Conservation (phyloP, 2,797 vertebrate genomes). For the Melanotaenia boesemani region DNA sequence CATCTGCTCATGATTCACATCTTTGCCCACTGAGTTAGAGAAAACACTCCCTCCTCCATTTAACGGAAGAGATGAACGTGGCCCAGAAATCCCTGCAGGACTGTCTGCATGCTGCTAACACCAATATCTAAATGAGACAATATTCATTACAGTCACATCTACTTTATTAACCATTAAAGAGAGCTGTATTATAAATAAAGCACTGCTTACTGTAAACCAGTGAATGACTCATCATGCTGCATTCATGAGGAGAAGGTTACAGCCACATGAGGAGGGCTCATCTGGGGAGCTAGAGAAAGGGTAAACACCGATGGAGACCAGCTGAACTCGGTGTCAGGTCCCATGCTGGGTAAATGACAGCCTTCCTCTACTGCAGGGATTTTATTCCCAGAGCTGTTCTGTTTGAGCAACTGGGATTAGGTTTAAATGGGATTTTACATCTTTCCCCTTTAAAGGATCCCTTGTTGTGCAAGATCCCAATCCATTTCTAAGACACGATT, state of each 20-base stretch:
- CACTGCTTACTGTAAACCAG: background rate
- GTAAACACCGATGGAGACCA: slow-evolving; percentile 69
- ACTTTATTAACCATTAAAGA: slow-evolving; percentile 13
- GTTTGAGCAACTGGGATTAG: slow-evolving; percentile 64
- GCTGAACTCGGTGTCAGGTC: slow-evolving; percentile 69
- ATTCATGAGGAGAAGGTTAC: slow-evolving; percentile 3
- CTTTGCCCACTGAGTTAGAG: slow-evolving; percentile 39
- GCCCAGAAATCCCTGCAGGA: slow-evolving; percentile 39
- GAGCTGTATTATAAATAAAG: background rate
- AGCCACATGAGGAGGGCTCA: slow-evolving; percentile 61
- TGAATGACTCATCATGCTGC: background rate
- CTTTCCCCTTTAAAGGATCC: slow-evolving; percentile 41
- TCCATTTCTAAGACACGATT: slow-evolving; percentile 43
- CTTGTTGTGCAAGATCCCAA: slow-evolving; percentile 44
- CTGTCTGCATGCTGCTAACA: slow-evolving; percentile 29
- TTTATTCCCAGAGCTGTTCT: slow-evolving; percentile 68
- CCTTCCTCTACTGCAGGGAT: slow-evolving; percentile 60
- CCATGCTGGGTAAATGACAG: slow-evolving; percentile 74
- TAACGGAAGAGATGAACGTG: slow-evolving; percentile 54
- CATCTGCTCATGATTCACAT: slow-evolving; percentile 50
- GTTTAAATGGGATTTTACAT: slow-evolving; percentile 52
- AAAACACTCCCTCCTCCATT: slow-evolving; percentile 41
- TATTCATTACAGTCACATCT: slow-evolving; percentile 7
- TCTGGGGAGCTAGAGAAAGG: slow-evolving; percentile 60
- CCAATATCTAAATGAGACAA: slow-evolving; percentile 35